Base-by-base conservation (phyloP, 2,888 invertebrate species). In the Leptopterna dolabrata region DNA sequence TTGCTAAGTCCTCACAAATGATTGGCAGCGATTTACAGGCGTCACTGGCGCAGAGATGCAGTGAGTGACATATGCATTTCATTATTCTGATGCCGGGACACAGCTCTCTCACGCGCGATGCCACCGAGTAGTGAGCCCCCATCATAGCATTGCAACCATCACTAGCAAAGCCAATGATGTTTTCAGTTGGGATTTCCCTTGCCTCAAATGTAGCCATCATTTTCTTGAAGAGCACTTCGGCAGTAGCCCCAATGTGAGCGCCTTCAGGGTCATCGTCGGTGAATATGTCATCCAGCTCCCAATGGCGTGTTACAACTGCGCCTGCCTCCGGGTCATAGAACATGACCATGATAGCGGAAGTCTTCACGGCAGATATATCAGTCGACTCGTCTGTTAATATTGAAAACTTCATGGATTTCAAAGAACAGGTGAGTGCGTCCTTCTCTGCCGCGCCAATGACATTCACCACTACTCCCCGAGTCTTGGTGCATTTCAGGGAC, bases 121-220 rank as follows among this genome's bases (percentile, higher is more conserved):
- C 90, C 0, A 91, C 91, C 1, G 91, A 91, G 84, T 91, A 90
- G 24, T 90, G 87, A 86, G 88, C 43, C 0, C 91, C 91, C 36
- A 91, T 90, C 91, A 91, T 91, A 11, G 89, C 90, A 86, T 91
- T 91, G 24, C 91, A 91, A 0, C 91, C 91, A 86, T 91, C 91
- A 7, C 91, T 90, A 0, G 89, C 91, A 89, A 92, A 91, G 7
- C 91, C 91, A n/a, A 92, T 89, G 29, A 91, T 88, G 70, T 91
- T 91, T 86, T 89, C 80, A 63, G 90, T 63, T 29, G 91, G 90
- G 30, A 91, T 76, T 90, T 86, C 30, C 91, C 90, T 51, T 7
- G 0, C 70, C 27, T 0, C 0, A n/a, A 55, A 47, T 29, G 45
- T n/a, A 27, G 1, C 24, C 76, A 11, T 41, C 71, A 70, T 80